Conservation (phyloP, 2,113 vertebrate genomes). For the Glaucidium brasilianum region DNA sequence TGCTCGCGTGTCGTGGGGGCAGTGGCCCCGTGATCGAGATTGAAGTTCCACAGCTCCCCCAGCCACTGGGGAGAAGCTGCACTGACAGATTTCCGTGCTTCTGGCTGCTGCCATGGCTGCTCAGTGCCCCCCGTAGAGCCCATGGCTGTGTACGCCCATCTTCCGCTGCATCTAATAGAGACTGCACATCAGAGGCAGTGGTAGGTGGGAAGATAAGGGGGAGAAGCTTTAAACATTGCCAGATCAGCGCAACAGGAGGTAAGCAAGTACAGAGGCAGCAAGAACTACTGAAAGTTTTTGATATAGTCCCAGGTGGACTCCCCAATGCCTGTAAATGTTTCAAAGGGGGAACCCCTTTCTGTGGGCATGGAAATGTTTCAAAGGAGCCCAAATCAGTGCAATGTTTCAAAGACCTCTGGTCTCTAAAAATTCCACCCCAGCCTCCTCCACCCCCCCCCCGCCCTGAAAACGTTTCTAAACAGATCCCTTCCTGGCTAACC, state of each 20-base stretch:
- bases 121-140: background rate
- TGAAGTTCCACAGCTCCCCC: background rate
- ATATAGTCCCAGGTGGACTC: conserved; percentile 37
- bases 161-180: background rate
- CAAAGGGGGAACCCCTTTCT: conserved; percentile 45
- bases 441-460: background rate
- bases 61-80: background rate
- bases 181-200: conserved; percentile 1
- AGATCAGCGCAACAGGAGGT: conserved; percentile 41
- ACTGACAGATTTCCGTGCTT: background rate
- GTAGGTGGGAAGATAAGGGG: background rate
- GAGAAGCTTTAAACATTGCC: conserved; percentile 22
- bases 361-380: conserved; percentile 41
- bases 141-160: background rate
- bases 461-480: conserved; percentile 41
- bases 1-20: fast-evolving
- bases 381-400: conserved; percentile 20
- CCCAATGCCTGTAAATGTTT: conserved; percentile 39
- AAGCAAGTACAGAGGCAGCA: conserved; percentile 30
- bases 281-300: conserved; percentile 40
- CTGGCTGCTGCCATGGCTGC: background rate
- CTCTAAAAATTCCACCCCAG: background rate
- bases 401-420: conserved; percentile 44
- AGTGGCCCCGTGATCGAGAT: fast-evolving
- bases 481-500: conserved; percentile 22